A percentile compares a stretch with the other conserved stretches of the same genome.
phyloP scores from a whole-genome alignment of 2,888 invertebrate genomes.

The Kuschelorhynchus macadamiae region DNA sequence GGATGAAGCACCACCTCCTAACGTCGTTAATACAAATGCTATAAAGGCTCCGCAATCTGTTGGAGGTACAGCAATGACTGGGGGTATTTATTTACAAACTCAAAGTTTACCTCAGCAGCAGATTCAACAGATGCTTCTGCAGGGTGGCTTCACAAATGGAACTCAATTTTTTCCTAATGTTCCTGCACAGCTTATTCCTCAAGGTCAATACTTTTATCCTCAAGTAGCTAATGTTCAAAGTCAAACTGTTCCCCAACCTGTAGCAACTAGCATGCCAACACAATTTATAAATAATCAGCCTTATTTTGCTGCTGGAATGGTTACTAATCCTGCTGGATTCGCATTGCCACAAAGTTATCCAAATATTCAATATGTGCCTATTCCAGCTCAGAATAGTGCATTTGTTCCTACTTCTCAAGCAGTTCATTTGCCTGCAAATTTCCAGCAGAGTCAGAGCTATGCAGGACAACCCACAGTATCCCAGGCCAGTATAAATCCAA shows the following conservation, averaged over 20 bases:
- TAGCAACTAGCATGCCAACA: slow-evolving; percentile 62
- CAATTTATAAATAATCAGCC: slow-evolving; percentile 63
- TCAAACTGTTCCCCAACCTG: slow-evolving; percentile 62
- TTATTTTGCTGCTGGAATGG: slow-evolving; percentile 62
- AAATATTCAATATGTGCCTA: slow-evolving; percentile 66
- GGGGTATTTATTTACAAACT: slow-evolving; percentile 65
- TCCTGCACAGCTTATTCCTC: slow-evolving; percentile 65
- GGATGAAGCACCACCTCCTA: slow-evolving; percentile 73
- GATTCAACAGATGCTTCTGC: slow-evolving; percentile 67
- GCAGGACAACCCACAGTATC: slow-evolving; percentile 61
- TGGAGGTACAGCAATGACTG: slow-evolving; percentile 59
- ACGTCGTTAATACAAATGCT: slow-evolving; percentile 48
- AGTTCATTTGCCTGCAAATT: slow-evolving; percentile 61
- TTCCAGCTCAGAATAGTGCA: slow-evolving; percentile 65
- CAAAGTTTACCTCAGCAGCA: slow-evolving; percentile 70
- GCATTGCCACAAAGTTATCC: slow-evolving; percentile 60
- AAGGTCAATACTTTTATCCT: slow-evolving; percentile 67
- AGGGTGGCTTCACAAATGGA: slow-evolving; percentile 63
- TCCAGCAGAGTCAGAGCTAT: slow-evolving; percentile 67
- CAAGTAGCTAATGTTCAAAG: slow-evolving; percentile 63
- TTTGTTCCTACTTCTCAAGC: slow-evolving; percentile 67
- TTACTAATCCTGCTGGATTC: slow-evolving; percentile 58
- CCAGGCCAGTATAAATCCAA: slow-evolving; percentile 59
- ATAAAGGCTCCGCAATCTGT: slow-evolving; percentile 61
- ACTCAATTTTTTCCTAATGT: slow-evolving; percentile 62